These are phyloP conservation scores for Selene dorsalis DNA, from an alignment of 2,797 vertebrate genomes.

Conservation along the genomic window DNA sequence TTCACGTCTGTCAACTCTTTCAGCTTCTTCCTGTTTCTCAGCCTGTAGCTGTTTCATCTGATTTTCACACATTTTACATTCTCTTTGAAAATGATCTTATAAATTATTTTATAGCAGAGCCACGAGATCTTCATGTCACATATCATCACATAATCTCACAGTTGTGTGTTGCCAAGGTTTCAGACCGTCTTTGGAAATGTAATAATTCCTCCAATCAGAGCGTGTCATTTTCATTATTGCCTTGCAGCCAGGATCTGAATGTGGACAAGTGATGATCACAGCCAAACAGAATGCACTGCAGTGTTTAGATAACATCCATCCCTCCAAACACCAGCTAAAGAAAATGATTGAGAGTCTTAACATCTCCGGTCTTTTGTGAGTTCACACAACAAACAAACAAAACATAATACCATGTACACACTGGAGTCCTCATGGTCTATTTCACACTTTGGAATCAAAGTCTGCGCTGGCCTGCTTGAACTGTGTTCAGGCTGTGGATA, in stretches of 20 bases:
- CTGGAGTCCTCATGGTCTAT: conserved; percentile 33
- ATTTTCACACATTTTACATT: conserved; percentile 33
- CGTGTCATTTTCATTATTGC: conserved; percentile 20
- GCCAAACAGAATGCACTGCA: neutral
- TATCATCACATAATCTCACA: conserved; percentile 15
- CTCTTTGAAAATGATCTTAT: conserved; percentile 28
- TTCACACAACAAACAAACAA: conserved; percentile 49
- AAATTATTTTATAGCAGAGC: conserved; percentile 12
- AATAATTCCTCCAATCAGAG: conserved; percentile 16
- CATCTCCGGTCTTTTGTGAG: conserved; percentile 24
- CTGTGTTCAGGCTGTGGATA: conserved; percentile 18
- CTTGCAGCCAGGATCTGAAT: conserved; percentile 10
- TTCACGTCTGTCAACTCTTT: conserved; percentile 26
- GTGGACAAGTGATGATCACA: conserved; percentile 12
- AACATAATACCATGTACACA: conserved; percentile 46
- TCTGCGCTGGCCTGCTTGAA: conserved; percentile 17
- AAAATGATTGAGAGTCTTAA: conserved; percentile 31
- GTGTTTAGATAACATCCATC: conserved; percentile 37
- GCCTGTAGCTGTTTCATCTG: conserved; percentile 16
- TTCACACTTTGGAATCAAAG: conserved; percentile 26
- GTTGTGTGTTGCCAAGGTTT: neutral
- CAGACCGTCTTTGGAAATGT: conserved; percentile 21
- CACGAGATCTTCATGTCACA: conserved; percentile 2
- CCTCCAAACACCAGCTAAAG: conserved; percentile 27
- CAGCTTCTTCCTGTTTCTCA: neutral